Evolutionary conservation across 2,113 vertebrate species (phyloP).

Genomic region (Albula glossodonta): DNA sequence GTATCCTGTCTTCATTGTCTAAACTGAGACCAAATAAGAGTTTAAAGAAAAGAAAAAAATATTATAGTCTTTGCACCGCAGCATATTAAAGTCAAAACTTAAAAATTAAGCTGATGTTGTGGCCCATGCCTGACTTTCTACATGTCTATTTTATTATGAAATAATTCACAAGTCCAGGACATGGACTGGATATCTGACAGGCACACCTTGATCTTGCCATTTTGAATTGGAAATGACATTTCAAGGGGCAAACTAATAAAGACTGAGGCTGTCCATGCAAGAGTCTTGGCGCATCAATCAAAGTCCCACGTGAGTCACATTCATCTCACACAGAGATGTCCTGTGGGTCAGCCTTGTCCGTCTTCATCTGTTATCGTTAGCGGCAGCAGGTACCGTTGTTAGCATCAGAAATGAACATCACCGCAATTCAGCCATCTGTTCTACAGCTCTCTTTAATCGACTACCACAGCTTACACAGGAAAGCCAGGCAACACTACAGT

Average conservation of each 20-base stretch:
- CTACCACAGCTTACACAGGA: conserved; percentile 11
- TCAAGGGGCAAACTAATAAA: conserved; percentile 46
- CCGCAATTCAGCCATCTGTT: neutral
- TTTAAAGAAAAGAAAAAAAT: no score
- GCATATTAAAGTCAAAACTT: no score
- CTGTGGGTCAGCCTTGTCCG: conserved; percentile 25
- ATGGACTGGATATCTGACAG: neutral
- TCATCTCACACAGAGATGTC: neutral
- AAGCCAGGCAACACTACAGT: neutral
- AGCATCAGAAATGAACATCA: conserved; percentile 15
- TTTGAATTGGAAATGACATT: conserved; percentile 63
- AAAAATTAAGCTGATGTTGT: no score
- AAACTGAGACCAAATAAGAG: no score
- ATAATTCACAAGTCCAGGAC: neutral
- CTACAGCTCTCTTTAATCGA: conserved; percentile 16
- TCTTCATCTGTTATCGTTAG: conserved; percentile 39
- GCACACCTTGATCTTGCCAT: conserved; percentile 34
- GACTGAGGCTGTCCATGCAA: conserved; percentile 47
- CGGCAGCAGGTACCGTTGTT: conserved; percentile 26
- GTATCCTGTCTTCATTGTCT: no score
- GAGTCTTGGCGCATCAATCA: conserved; percentile 26
- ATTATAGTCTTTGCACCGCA: no score
- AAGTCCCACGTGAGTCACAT: conserved; percentile 7
- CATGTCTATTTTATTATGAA: no score
- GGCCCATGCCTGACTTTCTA: no score